phyloP scores from a whole-genome alignment of 2,888 invertebrate genomes.

The Mactromeris polynyma region DNA sequence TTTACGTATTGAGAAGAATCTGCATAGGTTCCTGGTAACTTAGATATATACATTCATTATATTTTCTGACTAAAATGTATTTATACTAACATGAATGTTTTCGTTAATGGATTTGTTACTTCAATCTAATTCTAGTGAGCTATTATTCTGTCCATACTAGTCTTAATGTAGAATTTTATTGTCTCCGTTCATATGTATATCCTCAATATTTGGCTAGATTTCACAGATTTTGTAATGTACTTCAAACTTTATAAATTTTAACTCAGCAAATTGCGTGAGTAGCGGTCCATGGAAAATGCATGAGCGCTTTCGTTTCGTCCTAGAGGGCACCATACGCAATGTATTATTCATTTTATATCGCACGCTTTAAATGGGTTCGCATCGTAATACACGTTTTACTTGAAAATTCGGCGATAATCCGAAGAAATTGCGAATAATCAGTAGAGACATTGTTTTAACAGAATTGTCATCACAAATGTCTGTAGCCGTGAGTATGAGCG shows the following conservation, averaged over 20 bases:
- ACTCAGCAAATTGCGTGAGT: constrained; percentile 15
- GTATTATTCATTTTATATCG: constrained; percentile 42
- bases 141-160: not conserved
- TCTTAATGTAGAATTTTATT: constrained; percentile 12
- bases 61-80: not conserved
- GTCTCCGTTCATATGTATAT: not conserved
- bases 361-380: constrained; percentile 51
- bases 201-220: not conserved
- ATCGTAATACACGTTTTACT: constrained; percentile 31
- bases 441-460: constrained; percentile 55
- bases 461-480: constrained; percentile 37
- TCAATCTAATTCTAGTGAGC: not conserved
- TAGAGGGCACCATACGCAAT: constrained; percentile 26
- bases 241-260: constrained; percentile 33
- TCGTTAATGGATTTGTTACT: constrained; percentile 11
- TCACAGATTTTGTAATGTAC: constrained; percentile 22
- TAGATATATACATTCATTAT: not conserved
- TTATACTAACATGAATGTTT: not conserved
- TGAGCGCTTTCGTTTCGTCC: constrained; percentile 17
- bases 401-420: constrained; percentile 44
- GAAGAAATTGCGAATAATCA: constrained; percentile 53
- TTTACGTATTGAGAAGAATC: not conserved
- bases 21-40: not conserved
- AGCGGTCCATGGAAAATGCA: constrained; percentile 27
- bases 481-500: constrained; percentile 31